Evolutionary conservation across 2,113 vertebrate genomes (phyloP).

Genomic region (Cyrtonyx montezumae): DNA sequence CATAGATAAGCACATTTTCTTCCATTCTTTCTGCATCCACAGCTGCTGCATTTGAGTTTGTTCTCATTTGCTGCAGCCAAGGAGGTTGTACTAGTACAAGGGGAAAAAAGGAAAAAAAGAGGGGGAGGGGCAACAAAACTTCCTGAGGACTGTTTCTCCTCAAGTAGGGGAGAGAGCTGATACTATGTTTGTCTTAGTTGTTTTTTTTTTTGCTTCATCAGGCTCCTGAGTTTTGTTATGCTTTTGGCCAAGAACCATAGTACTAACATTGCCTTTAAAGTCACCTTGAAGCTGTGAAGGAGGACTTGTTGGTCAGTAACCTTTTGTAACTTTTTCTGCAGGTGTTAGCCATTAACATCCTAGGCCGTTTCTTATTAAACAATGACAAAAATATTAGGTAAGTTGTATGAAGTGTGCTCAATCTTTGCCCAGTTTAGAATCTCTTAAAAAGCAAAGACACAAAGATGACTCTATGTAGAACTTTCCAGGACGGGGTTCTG

Average conservation of each 20-base stretch:
- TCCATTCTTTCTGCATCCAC: no score
- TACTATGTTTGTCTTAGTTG: not conserved
- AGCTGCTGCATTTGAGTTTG: no score
- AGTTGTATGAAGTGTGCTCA: conserved; percentile 10
- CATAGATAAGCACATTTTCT: no score
- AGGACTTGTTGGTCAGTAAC: conserved; percentile 1
- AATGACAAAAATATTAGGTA: conserved; percentile 99
- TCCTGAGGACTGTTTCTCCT: not conserved
- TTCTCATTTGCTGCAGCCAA: no score
- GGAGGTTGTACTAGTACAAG: no score
- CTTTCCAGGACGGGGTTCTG: not conserved
- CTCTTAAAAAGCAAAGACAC: not conserved
- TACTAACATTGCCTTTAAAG: not conserved
- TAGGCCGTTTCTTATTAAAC: conserved; percentile 98
- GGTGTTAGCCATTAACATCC: conserved; percentile 99
- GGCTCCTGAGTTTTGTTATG: not conserved
- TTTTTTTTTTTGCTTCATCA: not conserved
- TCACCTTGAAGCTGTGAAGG: not conserved
- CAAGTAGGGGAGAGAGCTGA: not conserved
- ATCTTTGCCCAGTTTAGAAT: not conserved
- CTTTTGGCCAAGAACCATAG: not conserved
- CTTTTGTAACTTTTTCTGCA: conserved; percentile 69
- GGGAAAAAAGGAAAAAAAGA: not conserved
- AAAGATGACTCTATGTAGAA: not conserved
- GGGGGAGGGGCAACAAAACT: not conserved